Evolutionary conservation across 2,797 vertebrate species (phyloP), one percentile per base, ranked within the genome.

Genomic region (Channa striata): DNA sequence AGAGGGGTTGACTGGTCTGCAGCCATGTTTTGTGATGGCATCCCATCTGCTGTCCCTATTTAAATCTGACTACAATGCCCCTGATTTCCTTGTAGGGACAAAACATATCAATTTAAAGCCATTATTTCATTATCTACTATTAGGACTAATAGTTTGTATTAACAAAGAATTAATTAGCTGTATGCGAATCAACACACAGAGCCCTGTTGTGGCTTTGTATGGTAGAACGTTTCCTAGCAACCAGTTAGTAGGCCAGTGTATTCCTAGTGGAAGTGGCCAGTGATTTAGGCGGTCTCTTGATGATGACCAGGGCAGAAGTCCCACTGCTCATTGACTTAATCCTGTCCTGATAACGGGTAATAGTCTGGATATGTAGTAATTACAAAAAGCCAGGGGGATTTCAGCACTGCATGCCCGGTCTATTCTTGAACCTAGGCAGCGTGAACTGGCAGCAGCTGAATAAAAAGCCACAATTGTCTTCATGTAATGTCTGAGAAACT

Each of bases 351-450:
- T 92, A 89, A 90, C 52, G 57, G 79, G 67, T 90, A 91, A 91
- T 91, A 91, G 86, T 78, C 63, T 89, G 86, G 81, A 89, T 91
- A 84, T 89, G 76, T 78, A 88, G 85, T 91, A 91, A 91, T 93
- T 92, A 89, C 87, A 82, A 59, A 81, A 87, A 82, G 72, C 84
- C 76, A 68, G 62, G 34, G 85, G 86, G 87, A 89, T 87, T 84
- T 84, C 62, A 46, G 56, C 19, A 5, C 74, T 37, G 78, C 67
- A 77, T 68, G 78, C 54, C 60, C 80, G 81, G 63, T 88, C 76
- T 87, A 84, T 83, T 87, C 85, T 89, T 90, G 84, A 90, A 88
- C 81, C 81, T 59, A 48, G 72, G 30, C 71, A 79, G 68, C 66
- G 64, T 49, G 63, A 75, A 73, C 64, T 63, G 76, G 71, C 69